Conservation (phyloP, 2,797 vertebrate species). For the Sebastes melanostomus region DNA sequence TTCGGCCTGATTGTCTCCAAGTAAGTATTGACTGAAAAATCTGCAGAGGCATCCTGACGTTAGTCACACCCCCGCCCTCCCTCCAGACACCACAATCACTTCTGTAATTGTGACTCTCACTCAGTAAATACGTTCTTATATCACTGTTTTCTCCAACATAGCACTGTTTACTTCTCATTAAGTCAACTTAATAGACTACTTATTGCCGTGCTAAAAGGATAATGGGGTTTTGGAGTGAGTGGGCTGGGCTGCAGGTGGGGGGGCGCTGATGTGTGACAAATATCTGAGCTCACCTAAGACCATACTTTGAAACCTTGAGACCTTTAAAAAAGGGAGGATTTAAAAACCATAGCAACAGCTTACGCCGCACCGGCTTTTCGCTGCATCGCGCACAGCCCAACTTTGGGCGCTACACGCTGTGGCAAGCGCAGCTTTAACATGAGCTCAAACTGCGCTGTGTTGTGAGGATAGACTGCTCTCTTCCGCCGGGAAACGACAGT, state of each 20-base stretch:
- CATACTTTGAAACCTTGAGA: no score
- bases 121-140: conserved; percentile 9
- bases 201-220: conserved; percentile 23
- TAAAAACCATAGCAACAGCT: no score
- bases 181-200: conserved; percentile 35
- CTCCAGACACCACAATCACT: not conserved
- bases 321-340: no score
- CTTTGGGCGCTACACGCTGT: no score
- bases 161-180: conserved; percentile 54
- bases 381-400: no score
- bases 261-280: not conserved
- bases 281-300: not conserved
- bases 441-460: no score
- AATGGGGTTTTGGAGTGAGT: conserved; percentile 17
- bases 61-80: not conserved
- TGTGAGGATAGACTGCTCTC: no score
- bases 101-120: conserved; percentile 22
- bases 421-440: no score
- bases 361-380: no score
- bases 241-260: not conserved
- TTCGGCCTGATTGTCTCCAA: conserved; percentile 42
- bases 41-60: conserved; percentile 18
- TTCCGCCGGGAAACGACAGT: no score
- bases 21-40: conserved; percentile 54
- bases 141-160: not conserved